Evolutionary conservation across 2,888 invertebrate genomes (phyloP).

Genomic region (Himalopsyche japonica): DNA sequence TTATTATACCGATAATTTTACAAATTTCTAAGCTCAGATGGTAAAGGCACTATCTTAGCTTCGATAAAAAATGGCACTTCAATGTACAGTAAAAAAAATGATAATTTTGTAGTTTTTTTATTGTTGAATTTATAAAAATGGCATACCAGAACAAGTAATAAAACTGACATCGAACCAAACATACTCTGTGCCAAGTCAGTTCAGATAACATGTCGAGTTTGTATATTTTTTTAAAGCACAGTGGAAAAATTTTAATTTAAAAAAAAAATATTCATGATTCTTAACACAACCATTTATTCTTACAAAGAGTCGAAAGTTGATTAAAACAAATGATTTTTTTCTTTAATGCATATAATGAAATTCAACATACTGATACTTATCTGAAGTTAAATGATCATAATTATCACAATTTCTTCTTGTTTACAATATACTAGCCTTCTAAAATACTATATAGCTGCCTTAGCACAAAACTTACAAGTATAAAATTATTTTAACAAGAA

Average conservation of each 20-base stretch:
- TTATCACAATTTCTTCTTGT: not conserved
- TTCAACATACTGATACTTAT: not conserved
- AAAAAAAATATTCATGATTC: not conserved
- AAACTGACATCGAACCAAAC: not conserved
- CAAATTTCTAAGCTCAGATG: not conserved
- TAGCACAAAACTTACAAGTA: not conserved
- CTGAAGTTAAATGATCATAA: not conserved
- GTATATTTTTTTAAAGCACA: not conserved
- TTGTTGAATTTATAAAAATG: not conserved
- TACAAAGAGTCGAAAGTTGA: not conserved
- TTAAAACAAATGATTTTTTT: not conserved
- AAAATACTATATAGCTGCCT: not conserved
- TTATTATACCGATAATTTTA: not conserved
- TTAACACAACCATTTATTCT: not conserved
- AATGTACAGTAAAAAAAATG: not conserved
- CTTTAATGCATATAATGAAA: not conserved
- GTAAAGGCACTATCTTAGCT: not conserved
- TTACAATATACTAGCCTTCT: not conserved
- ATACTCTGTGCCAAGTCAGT: not conserved
- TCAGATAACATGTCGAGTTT: not conserved
- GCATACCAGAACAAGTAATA: not conserved
- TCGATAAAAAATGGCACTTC: not conserved
- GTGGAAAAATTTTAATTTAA: not conserved
- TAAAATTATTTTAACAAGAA: not conserved
- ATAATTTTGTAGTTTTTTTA: not conserved